Base-by-base conservation (phyloP, 2,797 vertebrate genomes). In the Prunella strophiata region DNA sequence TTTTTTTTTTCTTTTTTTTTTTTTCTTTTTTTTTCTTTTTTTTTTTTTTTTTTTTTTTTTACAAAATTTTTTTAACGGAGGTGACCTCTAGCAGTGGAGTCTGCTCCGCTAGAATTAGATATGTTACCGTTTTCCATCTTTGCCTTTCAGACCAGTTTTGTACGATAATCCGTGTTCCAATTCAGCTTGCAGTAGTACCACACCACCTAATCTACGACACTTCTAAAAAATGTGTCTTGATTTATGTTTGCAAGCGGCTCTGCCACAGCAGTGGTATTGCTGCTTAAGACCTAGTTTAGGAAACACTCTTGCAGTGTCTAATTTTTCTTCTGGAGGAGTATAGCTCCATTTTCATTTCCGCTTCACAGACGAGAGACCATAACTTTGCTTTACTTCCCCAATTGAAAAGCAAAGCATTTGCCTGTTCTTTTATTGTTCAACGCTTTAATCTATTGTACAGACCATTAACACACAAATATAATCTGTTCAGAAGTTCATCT, bases 261-360 rank as follows among this genome's bases (percentile, higher is more conserved):
- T 77, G 76, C 62, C 68, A 10, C 18, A 25, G 65, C 62, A 47
- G 62, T 1, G 38, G 7, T 52, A 48, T 26, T 63, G 51, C 55
- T 54, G 43, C 78, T 51, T 6, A 40, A 79, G 16, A 29, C 13
- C 34, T 52, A 38, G 4, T 42, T 43, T 19, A 9, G 2, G 8
- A 47, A 63, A 43, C 30, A 9, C 9, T 5, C 26, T 40, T 3
- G 4, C 50, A 0, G 30, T 21, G 43, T 27, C 38, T 45, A 57
- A 1, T 13, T 50, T 54, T 40, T 43, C 40, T 16, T 68, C 5
- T 30, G 62, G 6, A 51, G 40, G 7, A 38, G 47, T 3, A 54
- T 0, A 51, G 29, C 23, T 58, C 22, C 27, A 0, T 74, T 51
- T 65, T 13, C 42, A 51, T 8, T 52, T 34, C 34, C 2, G 3